Percentiles rank a stretch among this genome's conserved stretches.
Evolutionary conservation across 1,140 invertebrate species (phyloP).

Genomic region (Pectinophora gossypiella): DNA sequence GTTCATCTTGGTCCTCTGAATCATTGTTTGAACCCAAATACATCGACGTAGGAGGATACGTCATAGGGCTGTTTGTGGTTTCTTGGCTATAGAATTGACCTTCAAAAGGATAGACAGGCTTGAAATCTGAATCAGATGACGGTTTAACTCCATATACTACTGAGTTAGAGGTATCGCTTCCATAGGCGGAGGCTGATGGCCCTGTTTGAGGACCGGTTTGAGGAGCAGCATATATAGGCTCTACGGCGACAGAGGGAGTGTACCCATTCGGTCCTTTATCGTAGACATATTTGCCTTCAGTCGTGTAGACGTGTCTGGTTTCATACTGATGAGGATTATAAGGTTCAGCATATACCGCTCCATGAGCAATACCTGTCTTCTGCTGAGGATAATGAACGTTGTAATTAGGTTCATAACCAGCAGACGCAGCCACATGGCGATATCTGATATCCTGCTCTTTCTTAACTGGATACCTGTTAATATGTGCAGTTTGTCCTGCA

Average conservation of each 20-base stretch:
- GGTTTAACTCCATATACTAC: constrained; percentile 65
- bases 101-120: constrained; percentile 62
- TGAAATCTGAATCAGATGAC: constrained; percentile 55
- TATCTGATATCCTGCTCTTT: constrained; percentile 69
- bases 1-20: constrained; percentile 32
- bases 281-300: constrained; percentile 45
- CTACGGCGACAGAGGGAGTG: constrained; percentile 58
- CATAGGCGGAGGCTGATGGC: constrained; percentile 44
- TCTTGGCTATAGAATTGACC: constrained; percentile 52
- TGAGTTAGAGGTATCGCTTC: constrained; percentile 49
- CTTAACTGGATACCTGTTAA: constrained; percentile 58
- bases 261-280: constrained; percentile 39
- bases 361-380: constrained; percentile 68
- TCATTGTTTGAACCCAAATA: constrained; percentile 68
- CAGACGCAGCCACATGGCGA: constrained; percentile 56
- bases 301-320: constrained; percentile 55
- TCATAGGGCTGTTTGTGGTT: constrained; percentile 53
- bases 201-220: constrained; percentile 36
- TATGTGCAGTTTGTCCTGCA: constrained; percentile 53
- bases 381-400: constrained; percentile 63
- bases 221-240: constrained; percentile 62
- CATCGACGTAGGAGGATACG: constrained; percentile 64
- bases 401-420: constrained; percentile 57
- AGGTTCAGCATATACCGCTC: constrained; percentile 62
- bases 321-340: constrained; percentile 63